Conservation (phyloP, 2,797 vertebrate genomes). For the Linurgus olivaceus region DNA sequence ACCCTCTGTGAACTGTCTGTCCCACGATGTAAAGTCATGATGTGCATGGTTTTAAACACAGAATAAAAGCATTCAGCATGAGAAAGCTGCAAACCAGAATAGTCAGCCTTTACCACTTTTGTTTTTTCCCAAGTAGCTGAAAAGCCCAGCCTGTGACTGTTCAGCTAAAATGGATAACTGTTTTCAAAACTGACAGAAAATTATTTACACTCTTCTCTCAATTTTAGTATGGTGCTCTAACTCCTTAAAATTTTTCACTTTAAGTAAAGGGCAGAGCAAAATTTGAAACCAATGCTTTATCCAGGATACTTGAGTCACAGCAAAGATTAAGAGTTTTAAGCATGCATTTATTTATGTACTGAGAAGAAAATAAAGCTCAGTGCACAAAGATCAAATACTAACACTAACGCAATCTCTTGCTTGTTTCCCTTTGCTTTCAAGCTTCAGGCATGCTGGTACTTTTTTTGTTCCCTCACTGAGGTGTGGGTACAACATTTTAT, state of each 20-base stretch:
- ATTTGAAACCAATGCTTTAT: fast-evolving
- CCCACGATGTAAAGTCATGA: neutral
- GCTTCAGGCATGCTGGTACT: neutral
- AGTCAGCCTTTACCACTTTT: neutral
- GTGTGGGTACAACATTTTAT: neutral
- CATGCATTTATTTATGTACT: neutral
- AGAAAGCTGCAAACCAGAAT: neutral
- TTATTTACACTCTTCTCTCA: neutral
- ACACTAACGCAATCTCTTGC: neutral
- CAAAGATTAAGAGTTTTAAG: neutral
- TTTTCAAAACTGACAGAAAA: neutral
- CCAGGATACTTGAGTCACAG: neutral
- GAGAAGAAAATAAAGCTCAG: neutral
- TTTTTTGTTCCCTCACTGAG: neutral
- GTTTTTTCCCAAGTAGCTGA: neutral
- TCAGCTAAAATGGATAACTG: neutral
- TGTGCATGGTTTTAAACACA: neutral
- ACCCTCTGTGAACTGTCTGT: neutral
- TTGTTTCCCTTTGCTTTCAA: neutral
- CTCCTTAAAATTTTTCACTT: neutral
- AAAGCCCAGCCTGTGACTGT: neutral
- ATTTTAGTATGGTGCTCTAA: neutral
- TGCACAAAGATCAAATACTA: neutral
- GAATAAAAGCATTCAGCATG: neutral
- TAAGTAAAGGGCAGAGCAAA: neutral